Conservation (phyloP, 1,140 invertebrate genomes). For the Hyposmocoma kahamanoa region DNA sequence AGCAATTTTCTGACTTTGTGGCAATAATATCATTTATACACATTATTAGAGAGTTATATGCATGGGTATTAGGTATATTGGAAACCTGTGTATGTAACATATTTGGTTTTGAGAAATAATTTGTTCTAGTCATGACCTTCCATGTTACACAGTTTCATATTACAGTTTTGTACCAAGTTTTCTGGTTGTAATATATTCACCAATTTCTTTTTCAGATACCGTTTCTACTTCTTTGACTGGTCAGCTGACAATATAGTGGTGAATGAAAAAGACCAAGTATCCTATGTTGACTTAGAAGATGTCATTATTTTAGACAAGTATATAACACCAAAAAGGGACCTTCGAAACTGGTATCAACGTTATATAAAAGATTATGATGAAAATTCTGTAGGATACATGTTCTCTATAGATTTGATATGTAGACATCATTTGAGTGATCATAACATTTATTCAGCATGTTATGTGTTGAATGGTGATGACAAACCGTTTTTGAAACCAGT, state of each 20-base stretch:
- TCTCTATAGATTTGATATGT: constrained; percentile 59
- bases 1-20: no score
- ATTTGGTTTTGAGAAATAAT: no score
- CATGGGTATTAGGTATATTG: no score
- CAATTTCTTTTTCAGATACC: constrained; percentile 49
- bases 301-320: constrained; percentile 57
- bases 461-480: constrained; percentile 51
- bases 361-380: constrained; percentile 30
- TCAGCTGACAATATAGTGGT: constrained; percentile 63
- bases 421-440: constrained; percentile 63
- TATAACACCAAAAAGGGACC: constrained; percentile 44
- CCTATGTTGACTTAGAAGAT: constrained; percentile 62
- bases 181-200: no score
- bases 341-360: constrained; percentile 54
- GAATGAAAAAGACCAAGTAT: constrained; percentile 54
- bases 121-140: no score
- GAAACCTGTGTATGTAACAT: no score
- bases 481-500: constrained; percentile 51
- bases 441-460: constrained; percentile 61
- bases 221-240: constrained; percentile 67
- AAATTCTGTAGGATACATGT: constrained; percentile 40
- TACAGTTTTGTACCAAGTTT: no score
- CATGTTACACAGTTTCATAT: no score
- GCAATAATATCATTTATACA: no score
- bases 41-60: no score